Evolutionary conservation across 1,140 invertebrate species (phyloP), one percentile per base, ranked within the genome.

Genomic region (Drosophila subpulchrella): DNA sequence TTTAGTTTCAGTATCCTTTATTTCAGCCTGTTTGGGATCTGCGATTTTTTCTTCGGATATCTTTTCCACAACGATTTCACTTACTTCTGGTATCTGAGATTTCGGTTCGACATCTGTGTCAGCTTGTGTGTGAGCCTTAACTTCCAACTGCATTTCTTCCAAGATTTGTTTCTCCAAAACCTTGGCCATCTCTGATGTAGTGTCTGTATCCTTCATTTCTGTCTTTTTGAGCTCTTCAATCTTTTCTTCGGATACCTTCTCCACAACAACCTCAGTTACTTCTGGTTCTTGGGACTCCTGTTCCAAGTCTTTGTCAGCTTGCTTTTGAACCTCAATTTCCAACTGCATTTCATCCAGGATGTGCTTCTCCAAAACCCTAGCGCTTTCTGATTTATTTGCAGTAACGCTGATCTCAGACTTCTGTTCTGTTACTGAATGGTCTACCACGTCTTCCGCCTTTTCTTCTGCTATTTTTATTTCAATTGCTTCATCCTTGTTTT

Each of bases 331-430:
- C 1, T 17, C 15, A 44, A 4, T 30, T 54, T 59, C 44, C 1
- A 48, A 7, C 4, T 48, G 13, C 13, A 3, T 48, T 48, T 30
- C 46, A 1, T 48, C 46, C 11, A 48, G 15, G 8, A 42, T 10
- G 8, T 17, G 0, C 13, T 75, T 57, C 13, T 73, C 57, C 30
- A 56, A 67, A 32, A 7, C 30, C 2, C 2, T 20, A 1, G 20
- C 20, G 20, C 83, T 68, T 41, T 83, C 53, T n/a, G 74, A 67
- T 55, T 86, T 73, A 41, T 39, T 44, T 32, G 48, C 53, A 4
- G 39, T 7, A 4, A 59, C 68, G 8, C 51, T 54, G 2, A 54
- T 39, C 5, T 39, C 61, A 0, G 27, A 30, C 6, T 41, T 65
- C 47, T 56, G 11, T 24, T 75, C 59, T 56, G 15, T n/a, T 11